These are phyloP conservation scores for Cacatua alba DNA, from an alignment of 2,113 vertebrate species.

Conservation along the genomic window DNA sequence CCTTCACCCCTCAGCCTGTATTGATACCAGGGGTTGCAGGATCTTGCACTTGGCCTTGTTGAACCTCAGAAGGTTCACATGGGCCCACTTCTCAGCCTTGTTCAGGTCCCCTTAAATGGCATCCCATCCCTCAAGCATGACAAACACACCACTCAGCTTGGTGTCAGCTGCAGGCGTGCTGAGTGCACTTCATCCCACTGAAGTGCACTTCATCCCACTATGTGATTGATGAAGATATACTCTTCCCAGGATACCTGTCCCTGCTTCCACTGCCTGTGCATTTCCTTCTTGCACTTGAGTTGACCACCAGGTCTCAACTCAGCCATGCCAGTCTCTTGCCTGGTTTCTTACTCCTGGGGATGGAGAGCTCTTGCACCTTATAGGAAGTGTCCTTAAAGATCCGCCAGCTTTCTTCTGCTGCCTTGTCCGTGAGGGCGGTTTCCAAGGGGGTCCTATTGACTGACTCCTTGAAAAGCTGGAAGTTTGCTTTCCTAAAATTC, in stretches of 20 bases:
- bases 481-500: neutral
- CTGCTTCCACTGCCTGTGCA: neutral
- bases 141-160: too few species aligned
- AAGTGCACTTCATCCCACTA: too few species aligned
- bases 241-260: neutral
- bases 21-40: too few species aligned
- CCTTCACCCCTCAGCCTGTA: too few species aligned
- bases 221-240: too few species aligned
- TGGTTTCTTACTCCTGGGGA: neutral
- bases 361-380: neutral
- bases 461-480: neutral
- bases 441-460: neutral
- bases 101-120: too few species aligned
- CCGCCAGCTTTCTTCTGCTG: neutral
- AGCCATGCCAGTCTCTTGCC: neutral
- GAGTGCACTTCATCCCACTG: too few species aligned
- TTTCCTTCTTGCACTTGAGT: neutral
- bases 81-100: too few species aligned
- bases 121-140: too few species aligned
- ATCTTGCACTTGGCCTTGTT: too few species aligned
- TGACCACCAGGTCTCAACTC: neutral
- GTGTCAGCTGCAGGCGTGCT: too few species aligned
- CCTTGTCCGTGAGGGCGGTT: accelerated
- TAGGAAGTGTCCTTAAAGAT: neutral
- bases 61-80: too few species aligned